phyloP scores from a whole-genome alignment of 2,888 invertebrate genomes.

The Diloba caeruleocephala region DNA sequence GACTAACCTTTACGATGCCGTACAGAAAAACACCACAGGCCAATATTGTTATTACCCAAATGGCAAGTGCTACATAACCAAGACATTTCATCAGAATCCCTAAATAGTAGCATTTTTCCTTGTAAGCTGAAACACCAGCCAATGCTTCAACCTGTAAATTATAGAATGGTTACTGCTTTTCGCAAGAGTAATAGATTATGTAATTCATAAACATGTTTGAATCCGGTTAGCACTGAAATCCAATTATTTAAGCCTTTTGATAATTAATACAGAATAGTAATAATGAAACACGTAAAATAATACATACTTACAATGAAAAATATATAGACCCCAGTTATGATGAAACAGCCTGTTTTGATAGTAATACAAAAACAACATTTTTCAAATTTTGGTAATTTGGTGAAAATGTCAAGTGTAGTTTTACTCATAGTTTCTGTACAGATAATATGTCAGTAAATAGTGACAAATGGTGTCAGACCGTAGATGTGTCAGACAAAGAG shows the following conservation, averaged over 20 bases:
- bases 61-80: neutral
- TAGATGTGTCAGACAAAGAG: too few species aligned
- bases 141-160: slow-evolving; percentile 17
- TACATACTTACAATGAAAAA: slow-evolving; percentile 20
- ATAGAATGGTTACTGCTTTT: neutral
- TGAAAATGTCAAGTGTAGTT: slow-evolving; percentile 9
- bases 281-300: neutral
- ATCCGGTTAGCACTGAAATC: too few species aligned
- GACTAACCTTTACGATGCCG: slow-evolving; percentile 24
- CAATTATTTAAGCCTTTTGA: too few species aligned
- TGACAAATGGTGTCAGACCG: too few species aligned
- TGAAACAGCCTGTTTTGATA: slow-evolving; percentile 5
- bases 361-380: slow-evolving; percentile 10
- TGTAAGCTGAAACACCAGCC: fast-evolving
- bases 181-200: too few species aligned
- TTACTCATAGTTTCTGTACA: neutral
- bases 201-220: too few species aligned
- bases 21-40: slow-evolving; percentile 5
- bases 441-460: neutral
- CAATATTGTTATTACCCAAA: slow-evolving; percentile 3
- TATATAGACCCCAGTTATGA: slow-evolving; percentile 9
- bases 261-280: neutral
- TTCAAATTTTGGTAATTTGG: slow-evolving; percentile 2
- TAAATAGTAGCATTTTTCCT: slow-evolving; percentile 3
- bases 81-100: neutral